Base-by-base conservation (phyloP, 2,888 invertebrate genomes). In the Heteromurus nitidus region DNA sequence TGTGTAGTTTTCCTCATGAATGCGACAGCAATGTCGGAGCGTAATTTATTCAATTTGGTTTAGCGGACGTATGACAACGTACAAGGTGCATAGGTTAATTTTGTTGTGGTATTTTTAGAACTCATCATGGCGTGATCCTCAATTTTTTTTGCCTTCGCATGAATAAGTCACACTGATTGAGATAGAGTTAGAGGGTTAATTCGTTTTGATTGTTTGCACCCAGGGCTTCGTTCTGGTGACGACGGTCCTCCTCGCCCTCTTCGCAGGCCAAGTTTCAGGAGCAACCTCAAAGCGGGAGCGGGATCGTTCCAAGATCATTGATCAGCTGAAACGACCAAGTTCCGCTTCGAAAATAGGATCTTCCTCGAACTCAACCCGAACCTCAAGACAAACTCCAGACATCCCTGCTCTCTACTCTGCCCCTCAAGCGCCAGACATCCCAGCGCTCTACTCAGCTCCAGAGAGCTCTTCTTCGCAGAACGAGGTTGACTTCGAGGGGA, bases 341-440 rank as follows among this genome's bases (percentile, higher is more conserved):
- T 55, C 65, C 26, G 0, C 53, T 11, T 31, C 53, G 31, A 9
- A 36, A 65, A n/a, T 31, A 44, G 58, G 22, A 62, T 24, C 30
- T 3, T 69, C 69, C 9, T 9, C 11, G 58, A 60, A 55, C 22
- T 42, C 47, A 7, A 50, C 74, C n/a, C 30, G 74, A 18, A 74
- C 69, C 30, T 13, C 81, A 0, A 62, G 74, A 36, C 81, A 81
- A 69, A 58, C 68, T 11, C 77, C 76, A 67, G 58, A 65, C 31
- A 80, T 80, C 30, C 81, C 69, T n/a, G 81, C 82, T 2, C 50
- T 84, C 11, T 84, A 84, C 80, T 81, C 84, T 9, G 83, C 84
- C 18, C 84, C 84, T 13, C 55, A 82, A 65, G 44, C 69, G 11
- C 73, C 76, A 22, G 68, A 83, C 22, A 60, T 69, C 16, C 68